Evolutionary conservation across 2,797 vertebrate genomes (phyloP), one percentile per base, ranked within the genome.

Genomic region (Pangasius djambal): DNA sequence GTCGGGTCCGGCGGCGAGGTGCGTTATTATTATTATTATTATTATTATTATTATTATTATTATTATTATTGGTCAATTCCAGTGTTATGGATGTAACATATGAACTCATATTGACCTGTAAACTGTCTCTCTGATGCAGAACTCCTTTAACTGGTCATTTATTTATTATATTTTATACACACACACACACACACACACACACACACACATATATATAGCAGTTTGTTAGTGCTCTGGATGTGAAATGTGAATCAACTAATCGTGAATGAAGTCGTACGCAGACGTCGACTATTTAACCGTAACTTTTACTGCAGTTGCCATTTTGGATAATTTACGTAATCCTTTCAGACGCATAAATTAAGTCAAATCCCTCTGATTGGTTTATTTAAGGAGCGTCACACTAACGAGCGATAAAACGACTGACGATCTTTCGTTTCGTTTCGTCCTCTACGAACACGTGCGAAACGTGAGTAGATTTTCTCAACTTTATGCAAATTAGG

Each of bases 81-180:
- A 82, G 55, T 4, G 31, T 59, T 15, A 82, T 13, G 2, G 34
- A 82, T 82, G 79, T 25, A 55, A 82, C 28, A 4, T 25, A 31
- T 31, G 50, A 59, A 81, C 78, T 81, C 78, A 59, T 25, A 81
- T 7, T 37, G 78, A 81, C 31, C n/a, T 59, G 55, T 15, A 81
- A 34, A 81, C 52, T 52, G 75, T n/a, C 18, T 79, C 77, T 34
- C n/a, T 16, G 22, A 20, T 4, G 69, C 37, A 6, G 40, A 75
- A 20, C n/a, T 79, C n/a, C 1, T 50, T 50, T 50, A 44, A 52
- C 28, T 50, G 25, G 1, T 20, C 16, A 31, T 79, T 79, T 55
- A 9, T 9, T 31, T 55, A 31, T 55, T 55, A 34, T 31, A 79
- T 55, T 55, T 44, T 7, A 15, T 6, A 77, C 4, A 77, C 37